Conservation (phyloP, 1,140 invertebrate genomes). For the Lepidurus couesii region DNA sequence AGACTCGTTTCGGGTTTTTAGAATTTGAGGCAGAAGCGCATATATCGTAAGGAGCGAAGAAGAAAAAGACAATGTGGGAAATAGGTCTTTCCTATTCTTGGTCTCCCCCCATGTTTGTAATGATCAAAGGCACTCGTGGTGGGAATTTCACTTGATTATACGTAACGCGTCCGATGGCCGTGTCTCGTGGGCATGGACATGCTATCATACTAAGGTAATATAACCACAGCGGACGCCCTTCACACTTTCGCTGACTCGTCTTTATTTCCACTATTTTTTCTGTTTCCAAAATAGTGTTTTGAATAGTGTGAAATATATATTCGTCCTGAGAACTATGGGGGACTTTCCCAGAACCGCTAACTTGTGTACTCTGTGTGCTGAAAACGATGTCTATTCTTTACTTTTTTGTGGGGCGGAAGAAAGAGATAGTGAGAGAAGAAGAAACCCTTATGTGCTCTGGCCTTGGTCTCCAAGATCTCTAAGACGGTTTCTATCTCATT, state of each 20-base stretch:
- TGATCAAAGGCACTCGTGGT: background rate
- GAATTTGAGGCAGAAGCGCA: too few species aligned
- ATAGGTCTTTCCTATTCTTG: too few species aligned
- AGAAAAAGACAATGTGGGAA: too few species aligned
- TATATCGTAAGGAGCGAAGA: too few species aligned
- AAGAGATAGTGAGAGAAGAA: too few species aligned
- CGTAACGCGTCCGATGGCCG: background rate
- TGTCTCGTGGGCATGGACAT: background rate
- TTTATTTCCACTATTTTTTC: background rate
- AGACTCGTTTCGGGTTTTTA: too few species aligned
- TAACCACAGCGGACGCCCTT: background rate
- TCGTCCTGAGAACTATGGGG: background rate
- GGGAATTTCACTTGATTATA: background rate
- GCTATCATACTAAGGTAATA: background rate
- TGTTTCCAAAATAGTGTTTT: too few species aligned
- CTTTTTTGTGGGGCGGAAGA: background rate
- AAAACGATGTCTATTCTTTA: background rate
- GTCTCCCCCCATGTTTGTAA: too few species aligned
- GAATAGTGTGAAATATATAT: too few species aligned
- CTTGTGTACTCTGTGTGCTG: background rate
- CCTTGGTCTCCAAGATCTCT: background rate
- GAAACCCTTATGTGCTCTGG: background rate
- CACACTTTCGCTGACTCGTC: background rate
- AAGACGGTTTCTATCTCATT: background rate
- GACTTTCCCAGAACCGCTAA: background rate